phyloP scores from a whole-genome alignment of 2,888 invertebrate species.

The Julus scandinavius region DNA sequence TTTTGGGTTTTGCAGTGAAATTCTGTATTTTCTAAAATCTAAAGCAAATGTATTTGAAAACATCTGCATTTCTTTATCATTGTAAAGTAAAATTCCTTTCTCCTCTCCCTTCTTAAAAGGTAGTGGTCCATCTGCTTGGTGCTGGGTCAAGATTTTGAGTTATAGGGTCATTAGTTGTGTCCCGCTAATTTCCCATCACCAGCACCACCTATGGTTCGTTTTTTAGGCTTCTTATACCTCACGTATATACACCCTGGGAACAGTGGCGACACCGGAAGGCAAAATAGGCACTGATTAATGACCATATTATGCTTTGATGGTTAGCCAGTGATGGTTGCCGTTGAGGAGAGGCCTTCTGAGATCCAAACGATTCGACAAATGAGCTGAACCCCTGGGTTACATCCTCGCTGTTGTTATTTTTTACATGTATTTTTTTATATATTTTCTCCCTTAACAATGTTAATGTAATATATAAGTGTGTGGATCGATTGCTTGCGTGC shows the following conservation, averaged over 20 bases:
- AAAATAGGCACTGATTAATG: slow-evolving; percentile 31
- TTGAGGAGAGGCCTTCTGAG: background rate
- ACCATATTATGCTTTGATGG: slow-evolving; percentile 36
- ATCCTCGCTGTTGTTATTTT: slow-evolving; percentile 41
- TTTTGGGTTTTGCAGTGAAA: too few species aligned
- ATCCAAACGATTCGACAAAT: slow-evolving; percentile 48
- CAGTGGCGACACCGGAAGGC: background rate
- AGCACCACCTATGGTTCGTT: background rate
- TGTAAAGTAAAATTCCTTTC: too few species aligned
- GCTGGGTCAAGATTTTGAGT: background rate
- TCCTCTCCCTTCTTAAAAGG: background rate
- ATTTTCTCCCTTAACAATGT: slow-evolving; percentile 7
- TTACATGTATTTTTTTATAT: slow-evolving; percentile 30
- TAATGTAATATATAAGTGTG: background rate
- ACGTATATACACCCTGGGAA: too few species aligned
- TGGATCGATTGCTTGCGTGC: background rate
- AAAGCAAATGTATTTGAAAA: too few species aligned
- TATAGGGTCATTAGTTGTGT: background rate
- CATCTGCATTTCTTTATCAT: too few species aligned
- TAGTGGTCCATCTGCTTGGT: background rate
- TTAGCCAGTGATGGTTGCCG: slow-evolving; percentile 40
- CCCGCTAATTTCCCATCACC: slow-evolving; percentile 27
- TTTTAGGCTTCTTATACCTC: too few species aligned
- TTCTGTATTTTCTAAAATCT: too few species aligned
- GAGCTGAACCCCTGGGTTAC: slow-evolving; percentile 49